A percentile compares a stretch with the other conserved stretches of the same genome.
Evolutionary conservation across 2,113 vertebrate species (phyloP).

Genomic region (Phyllostomus discolor): DNA sequence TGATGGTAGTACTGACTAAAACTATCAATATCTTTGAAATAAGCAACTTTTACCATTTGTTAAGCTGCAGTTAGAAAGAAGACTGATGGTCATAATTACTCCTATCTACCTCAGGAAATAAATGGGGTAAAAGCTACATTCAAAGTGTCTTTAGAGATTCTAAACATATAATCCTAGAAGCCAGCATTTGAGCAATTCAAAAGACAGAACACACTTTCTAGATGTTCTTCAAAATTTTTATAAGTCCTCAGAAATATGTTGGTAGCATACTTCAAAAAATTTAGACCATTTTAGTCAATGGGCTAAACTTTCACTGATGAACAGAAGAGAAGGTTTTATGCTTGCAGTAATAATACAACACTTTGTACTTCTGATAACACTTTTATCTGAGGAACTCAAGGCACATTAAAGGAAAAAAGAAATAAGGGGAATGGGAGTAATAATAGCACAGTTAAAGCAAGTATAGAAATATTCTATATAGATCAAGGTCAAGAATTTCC

Average conservation of each 20-base stretch:
- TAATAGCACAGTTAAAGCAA: constrained; percentile 65
- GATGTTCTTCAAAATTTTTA: constrained; percentile 48
- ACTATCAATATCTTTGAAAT: constrained; percentile 61
- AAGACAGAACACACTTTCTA: constrained; percentile 25
- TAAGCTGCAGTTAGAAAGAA: constrained; percentile 33
- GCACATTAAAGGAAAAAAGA: constrained; percentile 64
- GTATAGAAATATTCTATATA: constrained; percentile 51
- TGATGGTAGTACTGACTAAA: constrained; percentile 44
- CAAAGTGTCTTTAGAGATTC: neutral
- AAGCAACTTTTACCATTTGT: constrained; percentile 62
- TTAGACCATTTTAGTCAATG: constrained; percentile 49
- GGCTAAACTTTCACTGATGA: constrained; percentile 63
- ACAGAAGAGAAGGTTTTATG: constrained; percentile 57
- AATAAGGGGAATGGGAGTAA: constrained; percentile 55
- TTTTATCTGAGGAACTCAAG: constrained; percentile 63
- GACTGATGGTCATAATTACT: neutral
- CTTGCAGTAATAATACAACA: constrained; percentile 60
- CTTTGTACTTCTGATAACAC: constrained; percentile 69
- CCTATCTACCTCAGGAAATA: neutral
- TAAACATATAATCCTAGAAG: neutral
- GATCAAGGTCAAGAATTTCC: constrained; percentile 59
- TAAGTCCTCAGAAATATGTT: constrained; percentile 54
- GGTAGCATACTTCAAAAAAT: constrained; percentile 65
- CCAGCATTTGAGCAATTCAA: constrained; percentile 33
- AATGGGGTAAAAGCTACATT: neutral